A percentile compares a stretch with the other conserved stretches of the same genome.
Conservation (phyloP, 1,140 invertebrate genomes). For the Platyura marginata region DNA sequence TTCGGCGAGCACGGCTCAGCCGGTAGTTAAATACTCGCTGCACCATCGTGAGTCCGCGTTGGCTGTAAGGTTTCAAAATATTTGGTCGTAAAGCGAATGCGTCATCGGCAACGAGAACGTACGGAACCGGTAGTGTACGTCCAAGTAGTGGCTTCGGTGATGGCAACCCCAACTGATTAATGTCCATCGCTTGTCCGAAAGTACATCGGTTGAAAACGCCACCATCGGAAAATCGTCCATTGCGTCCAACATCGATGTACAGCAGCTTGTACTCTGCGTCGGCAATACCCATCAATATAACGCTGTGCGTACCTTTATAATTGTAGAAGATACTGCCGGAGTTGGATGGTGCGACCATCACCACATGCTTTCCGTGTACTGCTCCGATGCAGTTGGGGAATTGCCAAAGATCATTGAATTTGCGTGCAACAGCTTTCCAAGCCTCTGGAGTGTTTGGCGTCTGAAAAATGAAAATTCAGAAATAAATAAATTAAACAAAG, state of each 20-base stretch:
- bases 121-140: slow-evolving; percentile 10
- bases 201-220: slow-evolving; percentile 18
- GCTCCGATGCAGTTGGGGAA: slow-evolving; percentile 26
- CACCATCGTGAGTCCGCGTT: slow-evolving; percentile 11
- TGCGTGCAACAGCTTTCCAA: slow-evolving; percentile 10
- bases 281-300: slow-evolving; percentile 25
- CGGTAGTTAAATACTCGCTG: slow-evolving; percentile 29
- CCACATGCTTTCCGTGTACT: slow-evolving; percentile 25
- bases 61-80: slow-evolving; percentile 25
- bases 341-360: slow-evolving; percentile 12
- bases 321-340: slow-evolving; percentile 18
- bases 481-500: no score
- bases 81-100: slow-evolving; percentile 25
- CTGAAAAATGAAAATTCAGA: no score
- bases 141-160: slow-evolving; percentile 8
- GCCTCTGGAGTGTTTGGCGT: no score
- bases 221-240: slow-evolving; percentile 24
- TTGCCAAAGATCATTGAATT: slow-evolving; percentile 14
- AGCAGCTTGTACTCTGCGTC: slow-evolving; percentile 27
- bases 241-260: slow-evolving; percentile 23
- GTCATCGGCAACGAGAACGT: slow-evolving; percentile 24
- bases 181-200: slow-evolving; percentile 12
- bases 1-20: slow-evolving; percentile 19
- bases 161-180: slow-evolving; percentile 11
- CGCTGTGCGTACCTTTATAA: slow-evolving; percentile 23